A percentile compares a stretch with the other conserved stretches of the same genome.
Evolutionary conservation across 2,888 invertebrate species (phyloP).

Genomic region (Coremacera marginata): DNA sequence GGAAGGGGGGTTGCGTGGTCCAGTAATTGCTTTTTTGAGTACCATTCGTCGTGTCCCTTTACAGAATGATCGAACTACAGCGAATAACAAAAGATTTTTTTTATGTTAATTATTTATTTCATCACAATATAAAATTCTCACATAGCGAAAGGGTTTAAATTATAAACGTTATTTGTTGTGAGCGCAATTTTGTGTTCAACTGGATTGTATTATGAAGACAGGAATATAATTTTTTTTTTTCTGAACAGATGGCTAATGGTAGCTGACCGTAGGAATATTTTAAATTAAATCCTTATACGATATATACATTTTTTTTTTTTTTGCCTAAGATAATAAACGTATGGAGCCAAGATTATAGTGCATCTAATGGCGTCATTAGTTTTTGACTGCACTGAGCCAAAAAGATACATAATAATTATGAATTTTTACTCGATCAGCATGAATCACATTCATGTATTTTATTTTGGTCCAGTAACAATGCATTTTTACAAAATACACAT

Average conservation of each 20-base stretch:
- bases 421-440: no score
- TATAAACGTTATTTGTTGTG: neutral
- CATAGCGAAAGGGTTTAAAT: slow-evolving; percentile 23
- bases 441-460: no score
- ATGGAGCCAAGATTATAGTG: no score
- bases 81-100: slow-evolving; percentile 6
- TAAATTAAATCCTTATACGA: neutral
- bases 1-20: slow-evolving; percentile 21
- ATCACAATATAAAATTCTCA: neutral
- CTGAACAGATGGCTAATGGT: slow-evolving; percentile 18
- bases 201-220: neutral
- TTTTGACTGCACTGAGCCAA: no score
- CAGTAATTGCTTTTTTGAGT: slow-evolving; percentile 54
- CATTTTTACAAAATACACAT: no score
- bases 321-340: no score
- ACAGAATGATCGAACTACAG: slow-evolving; percentile 40
- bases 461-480: no score
- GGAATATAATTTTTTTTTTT: neutral
- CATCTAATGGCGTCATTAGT: no score
- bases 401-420: no score
- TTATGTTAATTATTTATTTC: slow-evolving; percentile 24
- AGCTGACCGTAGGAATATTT: neutral
- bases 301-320: no score
- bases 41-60: slow-evolving; percentile 45
- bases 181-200: neutral